Percentiles rank a stretch among this genome's conserved stretches.
phyloP scores from a whole-genome alignment of 2,888 invertebrate species.

The Trichopria drosophilae region DNA sequence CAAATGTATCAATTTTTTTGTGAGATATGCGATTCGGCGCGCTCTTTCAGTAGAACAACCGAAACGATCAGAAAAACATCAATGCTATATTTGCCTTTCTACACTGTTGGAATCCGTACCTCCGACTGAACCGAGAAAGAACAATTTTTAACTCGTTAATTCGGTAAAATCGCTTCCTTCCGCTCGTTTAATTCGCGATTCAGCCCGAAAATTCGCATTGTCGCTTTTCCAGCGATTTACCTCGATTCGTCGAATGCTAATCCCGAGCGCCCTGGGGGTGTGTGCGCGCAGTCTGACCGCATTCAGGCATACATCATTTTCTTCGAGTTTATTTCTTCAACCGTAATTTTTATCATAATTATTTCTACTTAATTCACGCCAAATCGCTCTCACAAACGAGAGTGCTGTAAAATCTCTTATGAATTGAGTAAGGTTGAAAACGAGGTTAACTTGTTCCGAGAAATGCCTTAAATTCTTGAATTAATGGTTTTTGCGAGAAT shows the following conservation, averaged over 20 bases:
- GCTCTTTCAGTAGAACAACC: too few relatives aligned
- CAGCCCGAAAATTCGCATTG: constrained; percentile 29
- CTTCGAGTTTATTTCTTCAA: constrained; percentile 6
- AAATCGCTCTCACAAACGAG: too few relatives aligned
- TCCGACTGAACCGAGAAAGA: constrained; percentile 6
- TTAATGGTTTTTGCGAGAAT: too few relatives aligned
- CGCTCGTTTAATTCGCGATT: constrained; percentile 30
- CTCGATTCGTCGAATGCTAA: constrained; percentile 30
- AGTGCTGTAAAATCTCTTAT: too few relatives aligned
- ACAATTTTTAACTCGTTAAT: constrained; percentile 33
- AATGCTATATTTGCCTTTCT: too few relatives aligned
- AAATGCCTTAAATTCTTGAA: too few relatives aligned
- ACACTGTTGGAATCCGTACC: constrained; percentile 1
- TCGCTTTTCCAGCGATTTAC: constrained; percentile 29
- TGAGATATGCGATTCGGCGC: too few relatives aligned
- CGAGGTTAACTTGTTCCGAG: too few relatives aligned
- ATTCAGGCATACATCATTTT: constrained; percentile 13
- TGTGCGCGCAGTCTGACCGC: too few relatives aligned
- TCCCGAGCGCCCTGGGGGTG: constrained; percentile 18
- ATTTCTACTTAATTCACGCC: constrained; percentile 20
- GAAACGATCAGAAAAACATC: too few relatives aligned
- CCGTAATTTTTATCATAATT: not conserved
- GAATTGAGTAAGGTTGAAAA: too few relatives aligned
- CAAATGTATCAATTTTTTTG: too few relatives aligned
- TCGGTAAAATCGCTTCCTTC: constrained; percentile 32